Evolutionary conservation across 2,888 invertebrate genomes (phyloP).

Genomic region (Xylophagus ater): DNA sequence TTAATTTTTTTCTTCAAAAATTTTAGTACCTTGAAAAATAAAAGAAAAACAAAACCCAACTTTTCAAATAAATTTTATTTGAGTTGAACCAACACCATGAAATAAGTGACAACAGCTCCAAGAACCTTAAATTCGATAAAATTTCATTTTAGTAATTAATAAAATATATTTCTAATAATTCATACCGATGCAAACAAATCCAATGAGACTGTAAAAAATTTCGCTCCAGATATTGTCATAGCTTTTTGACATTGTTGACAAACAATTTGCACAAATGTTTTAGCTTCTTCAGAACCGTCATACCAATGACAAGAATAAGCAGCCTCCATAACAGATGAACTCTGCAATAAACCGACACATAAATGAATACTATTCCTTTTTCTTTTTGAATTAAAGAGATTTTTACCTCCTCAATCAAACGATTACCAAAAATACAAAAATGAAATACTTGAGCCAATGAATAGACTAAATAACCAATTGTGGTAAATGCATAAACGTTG

Average conservation of each 20-base stretch:
- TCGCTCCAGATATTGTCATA: slow-evolving; percentile 79
- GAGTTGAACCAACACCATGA: slow-evolving; percentile 84
- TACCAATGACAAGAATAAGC: slow-evolving; percentile 87
- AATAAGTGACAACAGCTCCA: slow-evolving; percentile 79
- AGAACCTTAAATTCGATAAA: slow-evolving; percentile 51
- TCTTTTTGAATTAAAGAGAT: slow-evolving; percentile 2
- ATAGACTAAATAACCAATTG: slow-evolving; percentile 67
- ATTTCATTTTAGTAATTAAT: slow-evolving; percentile 12
- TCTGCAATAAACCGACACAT: too few relatives aligned
- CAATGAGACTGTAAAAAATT: slow-evolving; percentile 78
- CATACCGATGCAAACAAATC: slow-evolving; percentile 81
- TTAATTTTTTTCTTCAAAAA: too few relatives aligned
- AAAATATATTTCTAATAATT: slow-evolving; percentile 16
- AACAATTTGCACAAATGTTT: slow-evolving; percentile 82
- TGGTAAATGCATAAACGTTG: slow-evolving; percentile 66
- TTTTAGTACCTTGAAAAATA: too few relatives aligned
- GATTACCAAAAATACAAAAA: slow-evolving; percentile 78
- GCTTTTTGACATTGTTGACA: slow-evolving; percentile 86
- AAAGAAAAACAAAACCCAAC: too few relatives aligned
- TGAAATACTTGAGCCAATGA: slow-evolving; percentile 75
- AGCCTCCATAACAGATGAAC: slow-evolving; percentile 84
- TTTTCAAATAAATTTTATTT: too few relatives aligned
- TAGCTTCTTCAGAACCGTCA: slow-evolving; percentile 80
- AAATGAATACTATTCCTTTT: too few relatives aligned
- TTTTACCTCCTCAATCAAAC: slow-evolving; percentile 71